Evolutionary conservation across 1,140 invertebrate genomes (phyloP), one percentile per base, ranked within the genome.

Genomic region (Trinorchestia longiramus): DNA sequence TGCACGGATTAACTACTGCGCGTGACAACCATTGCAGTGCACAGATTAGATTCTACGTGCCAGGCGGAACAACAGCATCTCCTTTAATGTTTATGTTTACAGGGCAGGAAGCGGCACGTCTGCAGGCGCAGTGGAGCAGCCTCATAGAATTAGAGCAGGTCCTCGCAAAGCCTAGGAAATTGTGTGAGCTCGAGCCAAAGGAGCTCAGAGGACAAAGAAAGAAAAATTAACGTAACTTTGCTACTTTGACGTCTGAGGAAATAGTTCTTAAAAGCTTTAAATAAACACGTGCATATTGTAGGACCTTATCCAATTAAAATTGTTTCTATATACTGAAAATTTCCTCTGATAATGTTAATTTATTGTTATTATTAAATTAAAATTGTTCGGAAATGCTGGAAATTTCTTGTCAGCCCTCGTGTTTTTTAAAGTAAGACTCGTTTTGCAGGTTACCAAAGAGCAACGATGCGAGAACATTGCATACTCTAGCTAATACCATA

Each of bases 71-170:
- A 15, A 90, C 88, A 15, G 88, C 88, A 90, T 90, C 88, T 90
- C 88, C 88, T 90, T 90, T 90, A 90, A 90, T 90, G 88, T 90
- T 90, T 90, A 43, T 41, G 43, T 15, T 42, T 90, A 41, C 41
- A 90, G 88, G 17, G 62, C 62, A 19, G 62, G 62, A 90, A 15
- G 36, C 88, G 43, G 4, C 47, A 53, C 47, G 47, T 6, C 47
- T 53, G 47, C 28, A 43, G 43, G 88, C 41, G 11, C 88, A 42
- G 41, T 90, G 3, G 28, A 90, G 88, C 3, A 19, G 28, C 88
- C 88, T 41, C 28, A 90, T 90, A 90, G 28, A 43, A 90, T 41
- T 43, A 90, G 41, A 17, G 41, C 36, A 41, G 3, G n/a, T n/a
- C n/a, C n/a, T n/a, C 88, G 41, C 88, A 90, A 90, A 41, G 62